A percentile compares a stretch with the other conserved stretches of the same genome.
phyloP scores from a whole-genome alignment of 2,113 vertebrate genomes.

The Neodon shergylaensis region DNA sequence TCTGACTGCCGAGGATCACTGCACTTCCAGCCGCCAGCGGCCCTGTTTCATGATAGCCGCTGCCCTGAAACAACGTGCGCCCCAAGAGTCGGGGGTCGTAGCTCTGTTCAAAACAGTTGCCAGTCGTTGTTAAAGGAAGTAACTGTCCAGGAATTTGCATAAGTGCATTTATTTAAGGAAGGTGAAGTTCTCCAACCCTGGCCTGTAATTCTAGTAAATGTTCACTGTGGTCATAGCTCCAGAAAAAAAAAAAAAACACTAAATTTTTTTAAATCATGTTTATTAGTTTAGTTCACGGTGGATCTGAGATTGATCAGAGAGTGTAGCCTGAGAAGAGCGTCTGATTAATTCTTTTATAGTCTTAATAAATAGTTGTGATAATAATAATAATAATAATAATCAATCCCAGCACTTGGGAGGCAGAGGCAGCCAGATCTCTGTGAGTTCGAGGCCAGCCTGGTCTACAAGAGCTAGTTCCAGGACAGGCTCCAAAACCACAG shows the following conservation, averaged over 20 bases:
- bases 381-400: no score
- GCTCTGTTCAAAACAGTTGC: not conserved
- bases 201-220: constrained; percentile 45
- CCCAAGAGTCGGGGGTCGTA: not conserved
- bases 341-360: not conserved
- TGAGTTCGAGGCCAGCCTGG: no score
- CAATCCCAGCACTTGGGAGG: not conserved
- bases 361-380: constrained; percentile 20
- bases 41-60: not conserved
- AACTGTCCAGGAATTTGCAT: not conserved
- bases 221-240: not conserved
- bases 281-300: not conserved
- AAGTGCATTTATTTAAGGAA: constrained; percentile 51
- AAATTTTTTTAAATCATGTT: constrained; percentile 7
- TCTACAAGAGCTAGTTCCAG: no score
- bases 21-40: not conserved
- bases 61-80: not conserved
- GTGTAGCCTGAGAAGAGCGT: not conserved
- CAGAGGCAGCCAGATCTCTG: no score
- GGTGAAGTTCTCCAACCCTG: not conserved
- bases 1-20: constrained; percentile 2
- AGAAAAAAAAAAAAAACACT: not conserved
- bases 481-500: no score
- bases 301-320: constrained; percentile 28
- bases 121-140: constrained; percentile 50